Evolutionary conservation across 2,113 vertebrate genomes (phyloP).

Genomic region (Oryzias javanicus): DNA sequence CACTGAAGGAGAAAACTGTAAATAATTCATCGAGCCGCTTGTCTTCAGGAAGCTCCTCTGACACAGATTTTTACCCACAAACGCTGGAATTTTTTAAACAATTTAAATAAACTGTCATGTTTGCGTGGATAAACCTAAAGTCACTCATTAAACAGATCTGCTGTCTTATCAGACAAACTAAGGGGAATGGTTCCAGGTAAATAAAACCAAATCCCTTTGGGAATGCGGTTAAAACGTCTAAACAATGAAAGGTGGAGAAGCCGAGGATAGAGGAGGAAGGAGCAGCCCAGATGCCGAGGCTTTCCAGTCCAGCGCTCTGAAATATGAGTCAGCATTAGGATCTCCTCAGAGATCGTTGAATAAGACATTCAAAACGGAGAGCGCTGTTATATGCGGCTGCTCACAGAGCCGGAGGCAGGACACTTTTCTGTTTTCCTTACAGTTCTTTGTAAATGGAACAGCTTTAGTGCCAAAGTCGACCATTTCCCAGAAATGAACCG

Average conservation of each 20-base stretch:
- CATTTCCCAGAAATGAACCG: neutral
- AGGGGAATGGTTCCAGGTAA: neutral
- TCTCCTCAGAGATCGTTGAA: conserved; percentile 55
- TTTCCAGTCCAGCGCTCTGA: conserved; percentile 59
- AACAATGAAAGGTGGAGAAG: conserved; percentile 4
- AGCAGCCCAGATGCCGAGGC: conserved; percentile 46
- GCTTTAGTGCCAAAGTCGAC: neutral
- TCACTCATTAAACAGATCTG: conserved; percentile 26
- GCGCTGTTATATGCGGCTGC: conserved; percentile 13
- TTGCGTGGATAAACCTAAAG: neutral
- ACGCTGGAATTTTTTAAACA: neutral
- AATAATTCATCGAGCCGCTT: conserved; percentile 2
- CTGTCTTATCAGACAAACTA: conserved; percentile 2
- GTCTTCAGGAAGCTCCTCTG: neutral
- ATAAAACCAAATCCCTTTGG: neutral
- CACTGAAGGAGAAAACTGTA: neutral
- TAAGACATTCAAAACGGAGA: conserved; percentile 50
- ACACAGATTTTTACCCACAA: neutral
- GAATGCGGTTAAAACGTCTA: conserved; percentile 11
- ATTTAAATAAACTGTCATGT: neutral
- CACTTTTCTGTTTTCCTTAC: conserved; percentile 1
- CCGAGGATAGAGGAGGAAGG: conserved; percentile 8
- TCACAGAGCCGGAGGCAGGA: conserved; percentile 19
- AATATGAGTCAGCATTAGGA: conserved; percentile 59
- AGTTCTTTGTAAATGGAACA: neutral